Conservation (phyloP, 2,797 vertebrate genomes). For the Enteromius unitaeniatus region DNA sequence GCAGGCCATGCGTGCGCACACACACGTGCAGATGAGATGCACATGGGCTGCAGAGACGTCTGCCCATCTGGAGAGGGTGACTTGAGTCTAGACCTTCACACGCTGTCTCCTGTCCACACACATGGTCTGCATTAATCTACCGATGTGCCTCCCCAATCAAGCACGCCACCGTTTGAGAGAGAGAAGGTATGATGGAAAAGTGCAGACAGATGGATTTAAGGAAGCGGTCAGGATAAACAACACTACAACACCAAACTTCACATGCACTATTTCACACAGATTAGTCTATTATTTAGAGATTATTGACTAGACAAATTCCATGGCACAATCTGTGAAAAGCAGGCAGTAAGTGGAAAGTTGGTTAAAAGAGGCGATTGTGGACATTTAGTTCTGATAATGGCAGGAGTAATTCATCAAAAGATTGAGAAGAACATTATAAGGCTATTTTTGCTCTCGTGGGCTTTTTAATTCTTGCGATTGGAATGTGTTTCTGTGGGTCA, state of each 20-base stretch:
- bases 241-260: not conserved
- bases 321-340: not conserved
- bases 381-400: not conserved
- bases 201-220: conserved; percentile 22
- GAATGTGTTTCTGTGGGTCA: not conserved
- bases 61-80: conserved; percentile 55
- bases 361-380: not conserved
- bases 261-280: conserved; percentile 16
- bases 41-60: conserved; percentile 49
- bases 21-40: conserved; percentile 51
- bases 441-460: not conserved
- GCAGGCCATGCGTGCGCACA: not conserved
- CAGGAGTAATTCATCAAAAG: not conserved
- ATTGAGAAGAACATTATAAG: not conserved
- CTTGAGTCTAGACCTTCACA: conserved; percentile 62
- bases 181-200: conserved; percentile 28
- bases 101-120: conserved; percentile 48
- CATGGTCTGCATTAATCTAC: conserved; percentile 50
- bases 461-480: not conserved
- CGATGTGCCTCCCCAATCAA: conserved; percentile 26
- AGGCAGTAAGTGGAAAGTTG: too few species aligned
- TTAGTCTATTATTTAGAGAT: not conserved
- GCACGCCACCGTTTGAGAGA: conserved; percentile 4
- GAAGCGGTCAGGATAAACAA: not conserved
- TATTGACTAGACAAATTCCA: not conserved